These are phyloP conservation scores for Falco naumanni DNA, from an alignment of 2,797 vertebrate genomes.

Conservation along the genomic window DNA sequence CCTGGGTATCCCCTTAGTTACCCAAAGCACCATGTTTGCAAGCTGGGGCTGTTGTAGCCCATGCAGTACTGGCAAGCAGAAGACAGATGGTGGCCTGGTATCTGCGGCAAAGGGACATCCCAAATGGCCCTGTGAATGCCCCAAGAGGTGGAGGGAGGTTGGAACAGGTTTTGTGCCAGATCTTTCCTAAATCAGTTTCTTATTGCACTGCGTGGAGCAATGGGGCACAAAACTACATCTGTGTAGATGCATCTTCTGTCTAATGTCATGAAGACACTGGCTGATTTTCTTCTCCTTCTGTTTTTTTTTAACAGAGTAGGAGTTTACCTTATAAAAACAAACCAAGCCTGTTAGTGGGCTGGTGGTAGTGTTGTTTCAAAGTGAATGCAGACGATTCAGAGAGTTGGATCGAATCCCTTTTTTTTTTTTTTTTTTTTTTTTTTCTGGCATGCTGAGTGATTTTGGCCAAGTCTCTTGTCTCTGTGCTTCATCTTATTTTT, in stretches of 20 bases:
- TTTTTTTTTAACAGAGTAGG: background rate
- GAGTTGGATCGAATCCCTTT: background rate
- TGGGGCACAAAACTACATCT: background rate
- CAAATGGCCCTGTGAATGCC: background rate
- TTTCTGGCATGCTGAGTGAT: background rate
- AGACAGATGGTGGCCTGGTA: background rate
- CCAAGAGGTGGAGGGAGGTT: background rate
- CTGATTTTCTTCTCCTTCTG: background rate
- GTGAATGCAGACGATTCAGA: background rate
- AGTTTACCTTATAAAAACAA: background rate
- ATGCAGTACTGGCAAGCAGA: background rate
- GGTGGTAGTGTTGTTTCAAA: background rate
- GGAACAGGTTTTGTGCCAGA: background rate
- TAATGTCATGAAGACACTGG: background rate
- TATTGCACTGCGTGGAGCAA: background rate
- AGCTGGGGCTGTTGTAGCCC: background rate
- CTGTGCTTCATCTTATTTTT: background rate
- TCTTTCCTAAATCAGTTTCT: background rate
- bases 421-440: background rate
- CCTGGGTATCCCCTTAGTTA: no score
- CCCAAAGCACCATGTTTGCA: rapidly evolving
- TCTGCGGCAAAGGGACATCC: background rate
- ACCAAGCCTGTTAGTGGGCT: background rate
- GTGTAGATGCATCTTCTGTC: background rate
- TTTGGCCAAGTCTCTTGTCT: conserved; percentile 2